Base-by-base conservation (phyloP, 2,113 vertebrate species). In the Aphelocoma coerulescens region DNA sequence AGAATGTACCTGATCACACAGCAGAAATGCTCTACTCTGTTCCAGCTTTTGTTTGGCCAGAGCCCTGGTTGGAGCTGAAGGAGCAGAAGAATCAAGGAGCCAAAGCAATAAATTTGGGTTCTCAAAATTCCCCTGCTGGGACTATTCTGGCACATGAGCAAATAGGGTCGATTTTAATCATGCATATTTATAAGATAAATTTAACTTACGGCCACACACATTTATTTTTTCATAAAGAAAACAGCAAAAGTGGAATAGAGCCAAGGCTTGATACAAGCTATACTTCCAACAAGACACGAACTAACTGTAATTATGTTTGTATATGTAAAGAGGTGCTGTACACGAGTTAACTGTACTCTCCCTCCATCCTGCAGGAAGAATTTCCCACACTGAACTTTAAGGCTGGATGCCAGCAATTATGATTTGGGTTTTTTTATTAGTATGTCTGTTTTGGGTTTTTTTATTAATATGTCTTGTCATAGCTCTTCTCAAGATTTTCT, bases 211-310 rank as follows among this genome's bases (percentile, higher is more conserved):
- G 66, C 79, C 94, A 92, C 75, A 92, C 65, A 58, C 68, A 71
- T 85, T 76, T 93, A 66, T 83, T 90, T 90, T 96, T 92, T 76
- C 79, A 66, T 49, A 80, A 90, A 93, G 79, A 90, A 94, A 92
- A 80, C 54, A 90, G 58, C 15, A 55, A 2, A 86, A 77, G 79
- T 78, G 86, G 87, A 95, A 65, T 2, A 55, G 14, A 85, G 91
- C 87, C 95, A 96, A 86, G 41, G 74, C 55, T 49, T 71, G 82
- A 94, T 82, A 61, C 17, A 73, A 84, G 77, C 72, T 88, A 18
- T 52, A 43, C 23, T 83, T 92, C 58, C 68, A 89, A 39, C 46
- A 72, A 75, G 59, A 66, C 68, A 49, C 0, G 0, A 76, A 88
- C 57, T 44, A 90, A 93, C 33, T 51, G 52, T 37, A 79, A 90